Evolutionary conservation across 2,113 vertebrate genomes (phyloP).

Genomic region (Sisor rabdophorus): DNA sequence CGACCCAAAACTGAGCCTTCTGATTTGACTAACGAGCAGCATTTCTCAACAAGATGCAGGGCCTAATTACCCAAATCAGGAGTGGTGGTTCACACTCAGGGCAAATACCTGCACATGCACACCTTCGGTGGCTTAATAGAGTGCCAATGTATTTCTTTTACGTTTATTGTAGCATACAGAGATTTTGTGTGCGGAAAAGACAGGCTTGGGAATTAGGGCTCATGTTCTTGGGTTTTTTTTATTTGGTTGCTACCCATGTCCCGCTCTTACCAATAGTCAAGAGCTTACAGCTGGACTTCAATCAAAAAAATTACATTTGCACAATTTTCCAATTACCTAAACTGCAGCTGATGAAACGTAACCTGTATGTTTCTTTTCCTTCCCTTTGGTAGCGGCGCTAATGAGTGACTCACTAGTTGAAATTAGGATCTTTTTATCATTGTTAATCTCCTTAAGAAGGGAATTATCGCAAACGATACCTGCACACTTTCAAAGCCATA

Average conservation of each 20-base stretch:
- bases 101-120: neutral
- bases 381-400: neutral
- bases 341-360: neutral
- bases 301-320: constrained; percentile 11
- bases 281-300: neutral
- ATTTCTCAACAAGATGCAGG: constrained; percentile 3
- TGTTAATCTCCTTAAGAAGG: neutral
- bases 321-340: constrained; percentile 20
- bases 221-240: neutral
- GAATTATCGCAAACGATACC: neutral
- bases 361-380: neutral
- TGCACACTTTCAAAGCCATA: neutral
- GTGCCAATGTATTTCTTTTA: neutral
- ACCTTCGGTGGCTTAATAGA: neutral
- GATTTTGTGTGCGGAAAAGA: neutral
- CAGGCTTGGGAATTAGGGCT: constrained; percentile 3
- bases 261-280: neutral
- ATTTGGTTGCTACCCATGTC: neutral
- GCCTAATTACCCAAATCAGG: constrained; percentile 23
- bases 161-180: neutral
- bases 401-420: neutral
- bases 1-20: constrained; percentile 13
- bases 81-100: neutral
- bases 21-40: constrained; percentile 28
- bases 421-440: neutral